phyloP scores from a whole-genome alignment of 2,888 invertebrate genomes.

The Drosophila heteroneura region DNA sequence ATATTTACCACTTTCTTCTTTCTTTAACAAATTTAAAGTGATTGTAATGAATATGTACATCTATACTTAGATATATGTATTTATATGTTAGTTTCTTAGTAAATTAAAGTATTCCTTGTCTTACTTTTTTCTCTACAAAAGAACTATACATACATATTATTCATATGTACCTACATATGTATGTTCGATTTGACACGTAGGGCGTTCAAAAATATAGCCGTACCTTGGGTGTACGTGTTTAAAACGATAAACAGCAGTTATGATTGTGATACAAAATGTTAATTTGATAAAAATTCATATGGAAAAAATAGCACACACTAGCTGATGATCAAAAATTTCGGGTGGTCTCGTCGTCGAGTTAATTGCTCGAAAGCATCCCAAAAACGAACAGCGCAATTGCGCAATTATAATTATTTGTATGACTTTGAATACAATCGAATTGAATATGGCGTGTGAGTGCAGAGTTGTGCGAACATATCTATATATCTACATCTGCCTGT shows the following conservation, averaged over 20 bases:
- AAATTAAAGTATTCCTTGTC: background rate
- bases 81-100: background rate
- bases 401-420: conserved; percentile 33
- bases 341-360: conserved; percentile 11
- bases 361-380: background rate
- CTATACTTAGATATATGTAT: background rate
- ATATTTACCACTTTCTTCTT: background rate
- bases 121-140: background rate
- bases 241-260: conserved; percentile 18
- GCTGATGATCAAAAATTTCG: background rate
- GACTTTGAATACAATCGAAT: conserved; percentile 33
- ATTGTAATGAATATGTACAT: background rate
- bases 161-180: background rate
- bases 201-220: conserved; percentile 11
- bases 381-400: conserved; percentile 20
- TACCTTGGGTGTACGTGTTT: conserved; percentile 52
- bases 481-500: background rate
- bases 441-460: background rate
- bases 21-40: background rate
- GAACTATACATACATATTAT: background rate
- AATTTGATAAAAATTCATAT: conserved; percentile 27
- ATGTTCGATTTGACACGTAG: conserved; percentile 36
- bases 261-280: conserved; percentile 35
- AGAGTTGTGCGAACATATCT: background rate
- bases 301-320: background rate